phyloP scores from a whole-genome alignment of 2,888 invertebrate species.

The Hypomecis punctinalis region DNA sequence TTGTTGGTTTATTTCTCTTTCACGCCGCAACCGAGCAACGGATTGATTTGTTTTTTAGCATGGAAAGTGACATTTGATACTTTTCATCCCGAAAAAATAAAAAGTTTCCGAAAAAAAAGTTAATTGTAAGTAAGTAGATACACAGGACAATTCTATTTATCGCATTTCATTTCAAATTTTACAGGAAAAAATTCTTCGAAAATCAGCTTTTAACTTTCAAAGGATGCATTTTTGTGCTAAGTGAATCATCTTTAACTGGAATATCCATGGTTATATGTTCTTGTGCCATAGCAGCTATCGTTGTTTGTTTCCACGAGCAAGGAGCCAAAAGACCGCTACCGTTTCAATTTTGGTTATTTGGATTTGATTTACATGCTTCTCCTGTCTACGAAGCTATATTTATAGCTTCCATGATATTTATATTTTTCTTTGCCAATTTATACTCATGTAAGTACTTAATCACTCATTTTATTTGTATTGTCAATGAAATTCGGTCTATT shows the following conservation, averaged over 20 bases:
- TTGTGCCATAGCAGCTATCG: neutral
- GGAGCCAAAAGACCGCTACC: conserved; percentile 24
- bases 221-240: conserved; percentile 9
- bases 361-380: conserved; percentile 15
- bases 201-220: conserved; percentile 33
- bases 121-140: too few species aligned
- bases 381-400: conserved; percentile 28
- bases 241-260: conserved; percentile 10
- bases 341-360: conserved; percentile 26
- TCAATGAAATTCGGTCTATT: too few species aligned
- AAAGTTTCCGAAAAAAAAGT: too few species aligned
- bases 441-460: conserved; percentile 31
- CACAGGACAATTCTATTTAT: too few species aligned
- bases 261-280: conserved; percentile 13
- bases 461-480: neutral
- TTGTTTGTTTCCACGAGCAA: neutral
- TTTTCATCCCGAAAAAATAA: too few species aligned
- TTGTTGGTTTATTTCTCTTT: too few species aligned
- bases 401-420: conserved; percentile 5
- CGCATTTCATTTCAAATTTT: conserved; percentile 9
- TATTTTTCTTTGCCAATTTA: conserved; percentile 9
- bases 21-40: too few species aligned
- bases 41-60: too few species aligned
- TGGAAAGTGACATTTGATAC: too few species aligned
- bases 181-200: conserved; percentile 32